A percentile compares a stretch with the other conserved stretches of the same genome.
Conservation (phyloP, 2,113 vertebrate genomes). For the Panthera tigris region DNA sequence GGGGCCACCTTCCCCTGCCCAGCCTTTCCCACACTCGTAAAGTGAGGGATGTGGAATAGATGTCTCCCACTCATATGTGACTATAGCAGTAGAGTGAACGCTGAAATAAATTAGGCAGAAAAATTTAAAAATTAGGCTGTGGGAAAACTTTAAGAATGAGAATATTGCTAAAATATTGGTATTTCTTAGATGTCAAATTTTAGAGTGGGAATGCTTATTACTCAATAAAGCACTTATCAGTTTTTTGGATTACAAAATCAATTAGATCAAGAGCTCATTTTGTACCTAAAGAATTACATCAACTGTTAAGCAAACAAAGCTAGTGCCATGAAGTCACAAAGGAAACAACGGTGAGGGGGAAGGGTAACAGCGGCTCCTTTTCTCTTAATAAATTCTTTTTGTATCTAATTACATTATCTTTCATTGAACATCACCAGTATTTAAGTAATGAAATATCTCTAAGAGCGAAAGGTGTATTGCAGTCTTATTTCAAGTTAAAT, state of each 20-base stretch:
- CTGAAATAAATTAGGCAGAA: not conserved
- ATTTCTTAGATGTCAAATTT: not conserved
- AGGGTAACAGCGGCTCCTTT: not conserved
- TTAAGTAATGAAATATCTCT: conserved; percentile 32
- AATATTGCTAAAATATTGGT: not conserved
- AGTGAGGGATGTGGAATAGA: not conserved
- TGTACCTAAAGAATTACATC: not conserved
- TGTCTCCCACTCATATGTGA: not conserved
- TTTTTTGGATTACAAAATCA: not conserved
- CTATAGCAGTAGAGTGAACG: not conserved
- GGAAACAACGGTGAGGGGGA: not conserved
- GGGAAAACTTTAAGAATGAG: not conserved
- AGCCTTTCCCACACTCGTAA: not conserved
- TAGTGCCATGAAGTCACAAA: not conserved
- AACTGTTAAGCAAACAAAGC: not conserved
- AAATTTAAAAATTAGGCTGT: not conserved
- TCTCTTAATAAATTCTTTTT: not conserved
- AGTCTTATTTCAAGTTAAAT: conserved; percentile 59
- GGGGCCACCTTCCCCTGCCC: not conserved
- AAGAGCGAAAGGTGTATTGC: not conserved
- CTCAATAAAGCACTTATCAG: not conserved
- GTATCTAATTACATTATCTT: not conserved
- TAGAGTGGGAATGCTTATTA: not conserved
- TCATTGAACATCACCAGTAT: not conserved
- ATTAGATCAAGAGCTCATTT: not conserved